Evolutionary conservation across 2,888 invertebrate species (phyloP), one percentile per base, ranked within the genome.

Genomic region (Bombylius major): DNA sequence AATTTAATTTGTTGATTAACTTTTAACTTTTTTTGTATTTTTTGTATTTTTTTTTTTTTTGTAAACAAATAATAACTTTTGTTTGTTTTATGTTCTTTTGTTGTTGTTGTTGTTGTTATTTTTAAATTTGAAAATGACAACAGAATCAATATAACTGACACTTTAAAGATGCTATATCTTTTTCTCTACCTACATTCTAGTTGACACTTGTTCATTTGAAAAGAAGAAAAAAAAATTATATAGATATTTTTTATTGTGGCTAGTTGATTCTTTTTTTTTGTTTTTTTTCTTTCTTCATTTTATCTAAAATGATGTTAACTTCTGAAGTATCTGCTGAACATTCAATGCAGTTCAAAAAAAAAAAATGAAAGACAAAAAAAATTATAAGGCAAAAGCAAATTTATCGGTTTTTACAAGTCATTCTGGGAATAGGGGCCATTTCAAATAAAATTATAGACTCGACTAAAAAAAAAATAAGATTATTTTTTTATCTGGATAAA

Each of bases 201-300:
- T 55, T 55, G 55, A 55, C 55, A 55, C 55, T 55, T 55, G 55
- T 55, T 50, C 23, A 50, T 46, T 39, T 36, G 46, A 55, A 46
- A 55, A 55, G 45, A 51, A 55, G 49, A 46, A 50, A 50, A 23
- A 23, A 23, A 23, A 23, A 23, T 23, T 23, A 23, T 23, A 23
- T 23, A 23, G 23, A 23, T 23, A 23, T 23, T 23, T 50, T 50
- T 55, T 50, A 9, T 36, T 36, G 36, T 36, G 36, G 4, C 9
- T 36, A 36, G 6, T 42, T 42, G 1, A 42, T 42, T 42, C 5
- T 11, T 4, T 11, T 5, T 42, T 42, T 39, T 39, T 9, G 6
- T 39, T 39, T 39, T 42, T 42, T 42, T 7, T 42, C 1, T 4
- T 11, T 42, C 12, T 42, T 11, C 11, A 11, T 42, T 4, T 42